Conservation (phyloP, 2,888 invertebrate genomes). For the Zygaena filipendulae region DNA sequence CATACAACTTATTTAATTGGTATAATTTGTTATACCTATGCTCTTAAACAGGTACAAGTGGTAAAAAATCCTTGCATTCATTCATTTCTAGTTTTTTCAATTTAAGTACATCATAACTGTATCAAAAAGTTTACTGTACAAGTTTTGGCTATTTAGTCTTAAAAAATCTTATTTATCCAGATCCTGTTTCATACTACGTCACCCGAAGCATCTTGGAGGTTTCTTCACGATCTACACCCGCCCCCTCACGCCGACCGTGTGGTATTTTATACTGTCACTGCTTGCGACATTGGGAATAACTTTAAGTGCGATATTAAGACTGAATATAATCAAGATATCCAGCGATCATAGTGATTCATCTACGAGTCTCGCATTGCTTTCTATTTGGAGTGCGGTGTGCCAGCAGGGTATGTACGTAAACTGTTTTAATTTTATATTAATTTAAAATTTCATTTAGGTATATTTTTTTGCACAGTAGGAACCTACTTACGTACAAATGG, state of each 20-base stretch:
- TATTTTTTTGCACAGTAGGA: no score
- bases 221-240: conserved; percentile 72
- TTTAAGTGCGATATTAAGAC: conserved; percentile 28
- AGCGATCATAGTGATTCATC: conserved; percentile 37
- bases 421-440: no score
- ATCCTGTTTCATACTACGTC: conserved; percentile 74
- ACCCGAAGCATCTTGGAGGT: conserved; percentile 70
- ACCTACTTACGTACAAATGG: no score
- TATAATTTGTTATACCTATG: not conserved
- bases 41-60: no score
- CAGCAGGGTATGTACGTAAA: conserved; percentile 62
- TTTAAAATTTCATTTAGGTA: no score
- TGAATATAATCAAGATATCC: conserved; percentile 18
- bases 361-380: conserved; percentile 50
- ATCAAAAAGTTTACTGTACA: no score
- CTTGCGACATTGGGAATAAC: conserved; percentile 27
- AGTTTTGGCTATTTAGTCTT: no score
- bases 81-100: no score
- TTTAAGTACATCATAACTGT: no score
- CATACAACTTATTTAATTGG: conserved; percentile 1
- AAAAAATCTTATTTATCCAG: no score
- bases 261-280: conserved; percentile 55
- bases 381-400: conserved; percentile 50
- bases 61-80: no score
- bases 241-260: conserved; percentile 69